Evolutionary conservation across 1,140 invertebrate genomes (phyloP).

Genomic region (Drosophila sulfurigaster): DNA sequence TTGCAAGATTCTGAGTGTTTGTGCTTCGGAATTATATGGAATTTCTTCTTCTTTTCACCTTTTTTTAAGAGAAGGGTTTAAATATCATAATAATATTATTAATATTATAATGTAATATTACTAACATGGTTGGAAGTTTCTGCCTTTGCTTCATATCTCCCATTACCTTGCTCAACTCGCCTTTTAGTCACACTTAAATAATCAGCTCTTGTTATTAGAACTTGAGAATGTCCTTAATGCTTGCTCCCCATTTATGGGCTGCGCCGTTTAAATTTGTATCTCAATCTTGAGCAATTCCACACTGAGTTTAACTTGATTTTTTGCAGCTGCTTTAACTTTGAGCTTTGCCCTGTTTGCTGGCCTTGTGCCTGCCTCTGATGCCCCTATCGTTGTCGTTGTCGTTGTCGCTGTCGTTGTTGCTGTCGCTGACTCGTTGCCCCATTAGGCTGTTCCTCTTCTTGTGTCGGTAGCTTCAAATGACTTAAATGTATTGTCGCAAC

Average conservation of each 20-base stretch:
- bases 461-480: conserved; percentile 34
- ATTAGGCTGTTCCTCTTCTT: conserved; percentile 1
- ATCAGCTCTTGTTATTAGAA: not conserved
- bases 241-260: not conserved
- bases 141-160: too few species aligned
- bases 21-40: too few species aligned
- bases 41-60: too few species aligned
- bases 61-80: too few species aligned
- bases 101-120: too few species aligned
- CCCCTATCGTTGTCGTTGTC: not conserved
- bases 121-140: too few species aligned
- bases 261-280: conserved; percentile 13
- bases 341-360: conserved; percentile 26
- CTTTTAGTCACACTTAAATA: not conserved
- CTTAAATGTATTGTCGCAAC: conserved; percentile 56
- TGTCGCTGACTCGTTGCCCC: conserved; percentile 11
- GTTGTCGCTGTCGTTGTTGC: not conserved
- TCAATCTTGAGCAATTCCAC: conserved; percentile 15
- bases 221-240: not conserved
- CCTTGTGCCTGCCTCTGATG: not conserved
- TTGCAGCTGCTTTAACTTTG: conserved; percentile 40
- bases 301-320: conserved; percentile 19
- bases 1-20: too few species aligned
- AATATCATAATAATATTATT: too few species aligned
- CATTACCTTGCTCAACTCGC: too few species aligned